A percentile compares a stretch with the other conserved stretches of the same genome.
Conservation (phyloP, 2,113 vertebrate species). For the Misgurnus mizolepis region DNA sequence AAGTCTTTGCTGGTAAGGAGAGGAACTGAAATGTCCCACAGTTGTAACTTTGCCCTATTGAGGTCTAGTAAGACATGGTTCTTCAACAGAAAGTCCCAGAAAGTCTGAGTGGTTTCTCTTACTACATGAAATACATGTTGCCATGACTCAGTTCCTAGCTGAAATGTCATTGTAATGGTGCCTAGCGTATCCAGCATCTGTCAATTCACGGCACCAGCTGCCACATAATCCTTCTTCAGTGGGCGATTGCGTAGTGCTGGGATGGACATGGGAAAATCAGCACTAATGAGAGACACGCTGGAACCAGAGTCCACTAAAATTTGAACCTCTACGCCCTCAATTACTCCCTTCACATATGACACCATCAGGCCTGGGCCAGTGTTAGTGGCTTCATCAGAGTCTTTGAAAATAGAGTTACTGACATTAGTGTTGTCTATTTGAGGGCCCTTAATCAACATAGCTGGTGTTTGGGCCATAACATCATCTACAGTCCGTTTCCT, state of each 20-base stretch:
- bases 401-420: not conserved
- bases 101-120: conserved; percentile 12
- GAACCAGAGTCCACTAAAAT: conserved; percentile 11
- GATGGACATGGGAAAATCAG: not conserved
- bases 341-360: not conserved
- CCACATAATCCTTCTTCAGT: not conserved
- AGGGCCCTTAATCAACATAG: not conserved
- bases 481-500: not conserved
- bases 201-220: not conserved
- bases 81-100: not conserved
- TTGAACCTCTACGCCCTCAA: not conserved
- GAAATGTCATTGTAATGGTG: not conserved
- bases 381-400: not conserved
- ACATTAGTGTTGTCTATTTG: too few relatives aligned
- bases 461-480: conserved; percentile 7
- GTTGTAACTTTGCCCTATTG: not conserved
- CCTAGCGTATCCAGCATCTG: not conserved
- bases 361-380: not conserved
- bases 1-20: conserved; percentile 5
- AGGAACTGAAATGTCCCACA: not conserved
- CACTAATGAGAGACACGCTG: not conserved
- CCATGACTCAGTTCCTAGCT: conserved; percentile 7
- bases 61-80: not conserved
- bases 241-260: not conserved
- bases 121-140: conserved; percentile 14